phyloP scores from a whole-genome alignment of 2,113 vertebrate species.

The Festucalex cinctus region DNA sequence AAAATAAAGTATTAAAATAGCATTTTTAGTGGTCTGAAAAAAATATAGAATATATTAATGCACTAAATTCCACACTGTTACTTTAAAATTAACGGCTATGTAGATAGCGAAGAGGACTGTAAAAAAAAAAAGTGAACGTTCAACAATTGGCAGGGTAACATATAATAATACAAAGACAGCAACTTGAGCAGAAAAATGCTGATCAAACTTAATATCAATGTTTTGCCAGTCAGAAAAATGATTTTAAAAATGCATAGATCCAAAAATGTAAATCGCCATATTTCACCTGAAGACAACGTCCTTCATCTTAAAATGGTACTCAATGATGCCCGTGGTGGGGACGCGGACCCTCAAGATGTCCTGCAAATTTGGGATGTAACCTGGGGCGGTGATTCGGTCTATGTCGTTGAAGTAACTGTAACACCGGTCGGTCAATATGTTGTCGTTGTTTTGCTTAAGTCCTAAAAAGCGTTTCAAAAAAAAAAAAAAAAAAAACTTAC shows the following conservation, averaged over 20 bases:
- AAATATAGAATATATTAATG: too few species aligned
- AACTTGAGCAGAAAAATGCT: too few species aligned
- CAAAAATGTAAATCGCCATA: neutral
- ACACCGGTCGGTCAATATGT: neutral
- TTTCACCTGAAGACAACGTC: slow-evolving; percentile 77
- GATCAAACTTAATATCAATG: too few species aligned
- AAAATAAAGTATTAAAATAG: too few species aligned
- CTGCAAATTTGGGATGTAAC: slow-evolving; percentile 75
- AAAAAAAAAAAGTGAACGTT: too few species aligned
- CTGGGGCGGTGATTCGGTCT: slow-evolving; percentile 65
- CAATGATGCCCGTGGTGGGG: slow-evolving; percentile 80
- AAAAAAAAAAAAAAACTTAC: slow-evolving; percentile 56
- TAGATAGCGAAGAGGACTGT: too few species aligned
- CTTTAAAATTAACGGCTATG: too few species aligned
- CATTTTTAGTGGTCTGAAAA: too few species aligned
- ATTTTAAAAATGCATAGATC: neutral
- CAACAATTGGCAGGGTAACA: too few species aligned
- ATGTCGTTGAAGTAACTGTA: slow-evolving; percentile 79
- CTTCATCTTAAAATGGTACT: slow-evolving; percentile 80
- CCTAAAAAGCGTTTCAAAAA: neutral
- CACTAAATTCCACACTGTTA: too few species aligned
- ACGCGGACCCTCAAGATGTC: slow-evolving; percentile 79
- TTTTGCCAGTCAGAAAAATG: neutral
- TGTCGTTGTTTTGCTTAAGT: neutral
- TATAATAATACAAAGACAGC: too few species aligned